Percentiles rank a stretch among this genome's conserved stretches.
phyloP scores from a whole-genome alignment of 2,888 invertebrate species.

The Aphrophora alni region DNA sequence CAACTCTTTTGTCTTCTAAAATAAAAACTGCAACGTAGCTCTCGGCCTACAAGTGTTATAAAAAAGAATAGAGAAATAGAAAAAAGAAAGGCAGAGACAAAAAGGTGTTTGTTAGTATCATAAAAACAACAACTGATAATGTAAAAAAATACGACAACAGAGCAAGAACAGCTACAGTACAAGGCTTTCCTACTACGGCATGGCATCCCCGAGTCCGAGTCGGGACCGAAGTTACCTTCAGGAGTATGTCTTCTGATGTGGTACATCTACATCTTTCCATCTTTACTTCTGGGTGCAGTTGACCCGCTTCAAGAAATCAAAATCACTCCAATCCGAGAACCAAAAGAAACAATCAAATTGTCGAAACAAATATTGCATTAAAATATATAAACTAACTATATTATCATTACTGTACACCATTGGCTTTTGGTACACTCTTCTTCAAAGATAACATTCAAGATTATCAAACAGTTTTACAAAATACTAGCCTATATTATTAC shows the following conservation, averaged over 20 bases:
- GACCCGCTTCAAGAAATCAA: background rate
- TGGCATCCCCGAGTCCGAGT: background rate
- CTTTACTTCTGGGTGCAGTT: background rate
- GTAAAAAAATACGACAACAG: background rate
- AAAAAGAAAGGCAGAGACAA: slow-evolving; percentile 6
- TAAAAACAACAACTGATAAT: slow-evolving; percentile 6
- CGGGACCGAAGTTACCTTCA: background rate
- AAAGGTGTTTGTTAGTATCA: slow-evolving; percentile 7
- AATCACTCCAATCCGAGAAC: background rate
- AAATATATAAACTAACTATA: background rate
- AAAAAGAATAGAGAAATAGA: slow-evolving; percentile 4
- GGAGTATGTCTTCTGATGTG: background rate
- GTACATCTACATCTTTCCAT: slow-evolving; percentile 2
- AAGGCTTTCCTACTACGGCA: slow-evolving; percentile 2
- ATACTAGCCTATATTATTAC: no score
- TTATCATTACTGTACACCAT: no score
- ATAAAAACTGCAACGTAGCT: background rate
- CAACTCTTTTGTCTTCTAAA: background rate
- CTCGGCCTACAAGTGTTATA: slow-evolving; percentile 3
- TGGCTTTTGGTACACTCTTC: no score
- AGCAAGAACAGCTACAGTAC: slow-evolving; percentile 9
- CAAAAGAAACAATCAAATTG: slow-evolving; percentile 9
- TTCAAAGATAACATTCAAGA: no score
- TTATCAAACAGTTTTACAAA: no score
- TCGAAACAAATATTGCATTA: slow-evolving; percentile 1